Percentiles rank a stretch among this genome's conserved stretches.
Conservation (phyloP, 2,113 vertebrate genomes). For the Cryptotis parvus region DNA sequence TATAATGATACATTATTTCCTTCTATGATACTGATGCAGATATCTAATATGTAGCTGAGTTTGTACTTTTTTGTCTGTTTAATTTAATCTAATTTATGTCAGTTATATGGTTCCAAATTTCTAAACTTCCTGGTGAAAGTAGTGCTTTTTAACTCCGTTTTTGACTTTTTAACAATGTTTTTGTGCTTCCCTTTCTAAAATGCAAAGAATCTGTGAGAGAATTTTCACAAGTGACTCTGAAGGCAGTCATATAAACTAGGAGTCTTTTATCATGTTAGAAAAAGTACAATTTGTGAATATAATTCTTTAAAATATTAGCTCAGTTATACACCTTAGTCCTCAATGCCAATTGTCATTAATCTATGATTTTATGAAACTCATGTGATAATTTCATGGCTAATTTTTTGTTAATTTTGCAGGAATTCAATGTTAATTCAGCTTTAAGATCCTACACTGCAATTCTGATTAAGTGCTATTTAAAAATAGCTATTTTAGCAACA, state of each 20-base stretch:
- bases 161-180: not conserved
- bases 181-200: not conserved
- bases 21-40: not conserved
- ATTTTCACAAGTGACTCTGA: not conserved
- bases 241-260: not conserved
- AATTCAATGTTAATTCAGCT: not conserved
- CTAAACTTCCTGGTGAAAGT: constrained; percentile 7
- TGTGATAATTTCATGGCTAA: not conserved
- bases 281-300: not conserved
- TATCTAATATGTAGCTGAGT: not conserved
- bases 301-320: not conserved
- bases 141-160: not conserved
- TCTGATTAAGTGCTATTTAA: not conserved
- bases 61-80: not conserved
- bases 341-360: not conserved
- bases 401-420: not conserved
- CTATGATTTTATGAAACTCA: not conserved
- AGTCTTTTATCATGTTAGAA: not conserved
- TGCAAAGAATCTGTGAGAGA: not conserved
- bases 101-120: not conserved
- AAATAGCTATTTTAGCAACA: too few species aligned
- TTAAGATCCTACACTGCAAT: not conserved
- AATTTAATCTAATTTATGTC: not conserved
- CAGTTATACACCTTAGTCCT: not conserved
- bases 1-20: not conserved